Evolutionary conservation across 2,888 invertebrate species (phyloP).

Genomic region (Troides helena): DNA sequence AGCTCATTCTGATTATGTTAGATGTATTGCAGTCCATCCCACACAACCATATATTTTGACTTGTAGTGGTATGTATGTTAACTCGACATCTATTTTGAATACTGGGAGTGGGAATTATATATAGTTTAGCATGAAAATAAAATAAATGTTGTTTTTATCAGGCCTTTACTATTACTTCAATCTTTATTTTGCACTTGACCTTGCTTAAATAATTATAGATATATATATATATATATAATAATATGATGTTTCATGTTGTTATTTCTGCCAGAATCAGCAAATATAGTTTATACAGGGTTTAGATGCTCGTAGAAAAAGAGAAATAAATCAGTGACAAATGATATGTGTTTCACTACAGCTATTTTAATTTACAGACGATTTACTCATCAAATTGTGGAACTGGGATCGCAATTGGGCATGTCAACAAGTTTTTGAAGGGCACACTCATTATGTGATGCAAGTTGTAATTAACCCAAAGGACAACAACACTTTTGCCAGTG

Average conservation of each 20-base stretch:
- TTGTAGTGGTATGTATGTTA: conserved; percentile 89
- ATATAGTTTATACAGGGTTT: too few relatives aligned
- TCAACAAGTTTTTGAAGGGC: conserved; percentile 99
- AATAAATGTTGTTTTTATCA: background rate
- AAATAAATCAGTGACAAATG: too few relatives aligned
- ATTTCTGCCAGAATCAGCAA: too few relatives aligned
- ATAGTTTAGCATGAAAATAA: background rate
- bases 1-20: conserved; percentile 98
- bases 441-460: conserved; percentile 99
- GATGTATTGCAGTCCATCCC: conserved; percentile 98
- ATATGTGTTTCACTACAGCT: background rate
- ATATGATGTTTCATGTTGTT: too few relatives aligned
- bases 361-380: conserved; percentile 85
- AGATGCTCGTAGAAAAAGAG: too few relatives aligned
- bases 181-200: background rate
- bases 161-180: too few relatives aligned
- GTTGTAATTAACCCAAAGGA: conserved; percentile 99
- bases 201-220: background rate
- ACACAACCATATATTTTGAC: conserved; percentile 98
- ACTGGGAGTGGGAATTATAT: background rate
- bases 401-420: conserved; percentile 99
- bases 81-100: background rate
- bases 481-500: conserved; percentile 99
- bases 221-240: too few relatives aligned
- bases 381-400: conserved; percentile 99